Conservation (phyloP, 2,888 invertebrate genomes). For the Gymnoscelis rufifasciata region DNA sequence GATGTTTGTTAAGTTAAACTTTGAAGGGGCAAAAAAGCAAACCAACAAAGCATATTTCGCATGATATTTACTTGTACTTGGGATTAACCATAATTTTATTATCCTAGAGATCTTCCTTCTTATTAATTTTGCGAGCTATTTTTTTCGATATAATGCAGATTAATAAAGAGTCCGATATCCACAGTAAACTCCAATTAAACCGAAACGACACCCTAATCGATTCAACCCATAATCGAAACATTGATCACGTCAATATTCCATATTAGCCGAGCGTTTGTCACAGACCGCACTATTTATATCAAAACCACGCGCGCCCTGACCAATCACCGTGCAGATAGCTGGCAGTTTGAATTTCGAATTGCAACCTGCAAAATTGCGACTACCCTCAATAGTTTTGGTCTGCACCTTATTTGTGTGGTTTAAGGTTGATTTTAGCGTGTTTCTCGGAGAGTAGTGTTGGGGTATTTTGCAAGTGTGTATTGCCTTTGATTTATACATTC, state of each 20-base stretch:
- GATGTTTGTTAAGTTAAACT: too few relatives aligned
- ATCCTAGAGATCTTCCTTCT: too few relatives aligned
- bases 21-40: too few relatives aligned
- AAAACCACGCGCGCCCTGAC: slow-evolving; percentile 67
- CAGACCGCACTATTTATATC: slow-evolving; percentile 74
- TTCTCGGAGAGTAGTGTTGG: slow-evolving; percentile 9
- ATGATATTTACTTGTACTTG: too few relatives aligned
- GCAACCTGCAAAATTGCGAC: slow-evolving; percentile 46
- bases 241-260: slow-evolving; percentile 55
- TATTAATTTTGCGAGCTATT: too few relatives aligned
- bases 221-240: slow-evolving; percentile 12
- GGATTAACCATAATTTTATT: too few relatives aligned
- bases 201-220: neutral
- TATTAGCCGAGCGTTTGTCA: slow-evolving; percentile 50
- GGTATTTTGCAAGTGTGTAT: slow-evolving; percentile 43
- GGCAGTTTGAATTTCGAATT: slow-evolving; percentile 73
- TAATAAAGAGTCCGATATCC: too few relatives aligned
- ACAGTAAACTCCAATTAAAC: neutral
- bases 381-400: slow-evolving; percentile 27
- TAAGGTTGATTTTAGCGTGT: slow-evolving; percentile 30
- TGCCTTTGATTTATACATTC: slow-evolving; percentile 72
- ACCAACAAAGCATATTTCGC: too few relatives aligned
- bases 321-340: slow-evolving; percentile 71
- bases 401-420: neutral
- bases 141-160: too few relatives aligned